Percentiles rank a stretch among this genome's conserved stretches.
Conservation (phyloP, 2,797 vertebrate genomes). For the Megaceryle alcyon region DNA sequence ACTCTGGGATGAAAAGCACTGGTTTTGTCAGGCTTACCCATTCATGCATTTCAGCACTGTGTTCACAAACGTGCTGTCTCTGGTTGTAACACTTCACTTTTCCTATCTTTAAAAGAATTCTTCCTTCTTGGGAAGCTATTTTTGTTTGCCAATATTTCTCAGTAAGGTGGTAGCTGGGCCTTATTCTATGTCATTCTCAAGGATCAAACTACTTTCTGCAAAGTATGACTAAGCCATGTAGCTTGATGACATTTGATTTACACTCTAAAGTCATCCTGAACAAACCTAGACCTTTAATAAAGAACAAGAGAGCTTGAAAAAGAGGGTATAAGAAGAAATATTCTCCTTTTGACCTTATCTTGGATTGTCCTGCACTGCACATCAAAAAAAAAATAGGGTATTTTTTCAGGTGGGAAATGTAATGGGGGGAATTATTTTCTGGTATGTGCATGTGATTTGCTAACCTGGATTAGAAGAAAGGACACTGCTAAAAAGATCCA, state of each 20-base stretch:
- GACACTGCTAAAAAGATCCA: neutral
- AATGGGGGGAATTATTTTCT: neutral
- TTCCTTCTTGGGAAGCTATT: neutral
- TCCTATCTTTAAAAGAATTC: neutral
- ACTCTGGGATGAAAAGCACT: neutral
- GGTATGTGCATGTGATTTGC: neutral
- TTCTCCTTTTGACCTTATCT: neutral
- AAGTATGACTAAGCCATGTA: neutral
- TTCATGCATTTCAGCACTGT: neutral
- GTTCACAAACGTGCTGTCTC: neutral
- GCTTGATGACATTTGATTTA: neutral
- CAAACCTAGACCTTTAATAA: neutral
- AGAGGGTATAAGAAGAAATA: neutral
- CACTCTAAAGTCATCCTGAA: neutral
- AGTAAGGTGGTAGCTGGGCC: neutral
- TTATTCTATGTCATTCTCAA: neutral
- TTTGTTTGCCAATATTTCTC: neutral
- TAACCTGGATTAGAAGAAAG: neutral
- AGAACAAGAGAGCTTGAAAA: neutral
- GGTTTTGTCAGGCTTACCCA: neutral
- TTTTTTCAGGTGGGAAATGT: neutral
- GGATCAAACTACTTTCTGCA: neutral
- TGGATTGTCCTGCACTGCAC: neutral
- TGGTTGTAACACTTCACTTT: neutral
- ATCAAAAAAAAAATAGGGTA: neutral